Conservation (phyloP, 2,797 vertebrate genomes). For the Emys orbicularis region DNA sequence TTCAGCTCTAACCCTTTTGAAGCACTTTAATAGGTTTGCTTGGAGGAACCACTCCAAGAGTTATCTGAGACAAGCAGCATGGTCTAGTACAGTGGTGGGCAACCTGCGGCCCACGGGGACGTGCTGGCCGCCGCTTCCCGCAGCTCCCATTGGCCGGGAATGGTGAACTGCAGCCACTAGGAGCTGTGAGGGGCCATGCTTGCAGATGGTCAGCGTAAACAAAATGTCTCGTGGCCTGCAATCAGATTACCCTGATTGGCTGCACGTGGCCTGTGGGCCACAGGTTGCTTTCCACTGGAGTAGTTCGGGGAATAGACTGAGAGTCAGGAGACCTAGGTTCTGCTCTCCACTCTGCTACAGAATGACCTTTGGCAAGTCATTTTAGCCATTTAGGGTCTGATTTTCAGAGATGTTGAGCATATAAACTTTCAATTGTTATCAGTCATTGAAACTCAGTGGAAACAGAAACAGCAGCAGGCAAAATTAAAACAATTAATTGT, state of each 20-base stretch:
- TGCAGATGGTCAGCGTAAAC: too few species aligned
- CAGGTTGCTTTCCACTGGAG: too few species aligned
- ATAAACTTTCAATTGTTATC: neutral
- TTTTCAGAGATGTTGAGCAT: neutral
- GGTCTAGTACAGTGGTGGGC: too few species aligned
- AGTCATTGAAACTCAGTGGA: neutral
- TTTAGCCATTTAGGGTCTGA: neutral
- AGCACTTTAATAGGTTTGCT: neutral
- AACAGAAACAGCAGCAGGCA: neutral
- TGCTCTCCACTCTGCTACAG: neutral
- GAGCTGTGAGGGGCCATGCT: too few species aligned
- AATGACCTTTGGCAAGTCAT: neutral
- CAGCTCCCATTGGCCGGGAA: too few species aligned
- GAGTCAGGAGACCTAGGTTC: neutral
- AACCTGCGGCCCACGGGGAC: fast-evolving
- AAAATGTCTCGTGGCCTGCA: too few species aligned
- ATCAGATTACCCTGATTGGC: too few species aligned
- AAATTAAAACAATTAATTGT: neutral
- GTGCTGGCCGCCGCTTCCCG: fast-evolving
- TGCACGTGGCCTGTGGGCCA: too few species aligned
- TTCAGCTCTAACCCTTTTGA: neutral
- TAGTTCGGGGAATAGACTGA: too few species aligned
- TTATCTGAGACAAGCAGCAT: neutral
- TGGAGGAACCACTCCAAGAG: neutral
- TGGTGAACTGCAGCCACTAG: too few species aligned